phyloP scores from a whole-genome alignment of 2,113 vertebrate species.

The Okapia johnstoni region DNA sequence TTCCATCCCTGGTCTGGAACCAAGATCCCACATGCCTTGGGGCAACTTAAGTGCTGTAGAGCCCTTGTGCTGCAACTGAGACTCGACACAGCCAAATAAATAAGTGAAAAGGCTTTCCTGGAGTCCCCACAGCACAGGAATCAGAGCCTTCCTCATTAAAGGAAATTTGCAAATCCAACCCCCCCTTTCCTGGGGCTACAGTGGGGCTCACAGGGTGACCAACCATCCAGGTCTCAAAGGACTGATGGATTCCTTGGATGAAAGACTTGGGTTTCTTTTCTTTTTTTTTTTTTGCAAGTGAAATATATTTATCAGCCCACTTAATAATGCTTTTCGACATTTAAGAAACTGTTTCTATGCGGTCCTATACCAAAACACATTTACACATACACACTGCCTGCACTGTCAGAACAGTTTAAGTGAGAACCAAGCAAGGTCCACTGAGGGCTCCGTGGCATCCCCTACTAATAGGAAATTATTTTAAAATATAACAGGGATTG shows the following conservation, averaged over 20 bases:
- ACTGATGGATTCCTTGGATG: not conserved
- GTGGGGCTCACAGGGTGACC: not conserved
- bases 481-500: not conserved
- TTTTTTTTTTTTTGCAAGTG: not conserved
- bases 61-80: not conserved
- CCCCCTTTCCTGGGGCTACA: not conserved
- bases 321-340: constrained; percentile 42
- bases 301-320: constrained; percentile 35
- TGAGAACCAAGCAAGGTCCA: not conserved
- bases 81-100: not conserved
- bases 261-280: not conserved
- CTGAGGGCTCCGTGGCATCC: not conserved
- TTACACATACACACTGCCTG: not conserved
- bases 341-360: not conserved
- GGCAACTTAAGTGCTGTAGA: not conserved
- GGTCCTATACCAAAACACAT: not conserved
- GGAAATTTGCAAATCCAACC: not conserved
- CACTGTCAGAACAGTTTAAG: not conserved
- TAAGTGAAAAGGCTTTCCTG: not conserved
- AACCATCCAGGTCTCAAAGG: not conserved
- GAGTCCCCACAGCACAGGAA: accelerated
- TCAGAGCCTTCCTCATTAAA: not conserved
- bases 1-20: not conserved
- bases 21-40: not conserved
- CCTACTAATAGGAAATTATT: not conserved